Evolutionary conservation across 2,797 vertebrate genomes (phyloP).

Genomic region (Odontamblyopus lacepedii): DNA sequence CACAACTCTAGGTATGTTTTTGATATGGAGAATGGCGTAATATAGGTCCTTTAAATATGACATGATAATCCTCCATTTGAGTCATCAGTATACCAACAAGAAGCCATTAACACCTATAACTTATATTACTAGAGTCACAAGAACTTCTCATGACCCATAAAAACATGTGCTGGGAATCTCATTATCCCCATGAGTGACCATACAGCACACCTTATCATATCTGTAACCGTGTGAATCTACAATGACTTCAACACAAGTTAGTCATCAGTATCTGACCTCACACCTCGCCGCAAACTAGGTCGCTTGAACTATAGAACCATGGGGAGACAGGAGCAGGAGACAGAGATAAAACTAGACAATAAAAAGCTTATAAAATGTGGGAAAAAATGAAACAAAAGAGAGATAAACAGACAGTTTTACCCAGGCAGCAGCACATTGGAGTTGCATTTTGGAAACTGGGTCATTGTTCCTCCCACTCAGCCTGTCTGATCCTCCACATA

Average conservation of each 20-base stretch:
- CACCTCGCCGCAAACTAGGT: constrained; percentile 50
- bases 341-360: constrained; percentile 27
- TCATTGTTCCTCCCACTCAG: constrained; percentile 77
- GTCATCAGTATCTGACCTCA: constrained; percentile 21
- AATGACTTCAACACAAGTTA: constrained; percentile 15
- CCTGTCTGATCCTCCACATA: constrained; percentile 67
- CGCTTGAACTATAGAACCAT: constrained; percentile 1
- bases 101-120: background rate
- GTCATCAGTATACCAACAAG: background rate
- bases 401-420: constrained; percentile 48
- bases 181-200: constrained; percentile 14
- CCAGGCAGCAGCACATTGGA: constrained; percentile 51
- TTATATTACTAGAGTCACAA: background rate
- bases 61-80: background rate
- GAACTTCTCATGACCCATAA: background rate
- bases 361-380: constrained; percentile 29
- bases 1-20: no score
- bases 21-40: no score
- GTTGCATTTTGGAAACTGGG: constrained; percentile 75
- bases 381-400: constrained; percentile 27
- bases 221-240: constrained; percentile 5
- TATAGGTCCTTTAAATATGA: background rate
- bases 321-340: constrained; percentile 27
- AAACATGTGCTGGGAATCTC: background rate
- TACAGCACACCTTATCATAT: constrained; percentile 7